These are phyloP conservation scores for Lycocerus yunnanus DNA, from an alignment of 2,888 invertebrate genomes.

Conservation along the genomic window DNA sequence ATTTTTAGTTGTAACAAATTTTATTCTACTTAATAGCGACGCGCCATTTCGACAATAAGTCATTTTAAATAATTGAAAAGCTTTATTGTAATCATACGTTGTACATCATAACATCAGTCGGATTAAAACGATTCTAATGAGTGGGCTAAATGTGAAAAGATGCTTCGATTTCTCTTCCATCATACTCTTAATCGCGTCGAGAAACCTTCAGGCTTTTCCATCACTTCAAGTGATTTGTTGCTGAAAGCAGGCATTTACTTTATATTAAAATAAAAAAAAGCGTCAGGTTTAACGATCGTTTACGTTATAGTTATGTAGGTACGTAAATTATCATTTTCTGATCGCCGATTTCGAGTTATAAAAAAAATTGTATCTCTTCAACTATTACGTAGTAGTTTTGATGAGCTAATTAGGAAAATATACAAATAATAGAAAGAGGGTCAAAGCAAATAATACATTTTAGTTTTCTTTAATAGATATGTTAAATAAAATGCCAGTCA, in stretches of 20 bases:
- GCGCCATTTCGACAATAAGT: slow-evolving; percentile 18
- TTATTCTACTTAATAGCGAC: slow-evolving; percentile 16
- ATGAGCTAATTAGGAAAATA: background rate
- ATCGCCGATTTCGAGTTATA: background rate
- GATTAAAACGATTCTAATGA: slow-evolving; percentile 31
- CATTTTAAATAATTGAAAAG: slow-evolving; percentile 29
- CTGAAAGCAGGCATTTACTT: slow-evolving; percentile 20
- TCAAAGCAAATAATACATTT: background rate
- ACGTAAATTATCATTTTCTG: background rate
- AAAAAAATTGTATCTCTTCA: background rate
- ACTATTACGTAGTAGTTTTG: background rate
- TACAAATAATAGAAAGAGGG: background rate
- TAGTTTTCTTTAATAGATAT: background rate
- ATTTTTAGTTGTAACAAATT: slow-evolving; percentile 10
- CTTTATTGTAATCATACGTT: slow-evolving; percentile 27
- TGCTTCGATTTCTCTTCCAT: slow-evolving; percentile 27
- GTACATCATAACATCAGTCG: slow-evolving; percentile 30
- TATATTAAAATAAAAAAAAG: background rate
- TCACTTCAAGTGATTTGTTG: slow-evolving; percentile 25
- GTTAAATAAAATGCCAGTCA: background rate
- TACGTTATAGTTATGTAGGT: no score
- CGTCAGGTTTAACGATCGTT: background rate
- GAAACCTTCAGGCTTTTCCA: slow-evolving; percentile 23
- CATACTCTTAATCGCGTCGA: slow-evolving; percentile 31
- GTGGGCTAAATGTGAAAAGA: slow-evolving; percentile 22